phyloP scores from a whole-genome alignment of 2,888 invertebrate species.

The Mythimna ferrago region DNA sequence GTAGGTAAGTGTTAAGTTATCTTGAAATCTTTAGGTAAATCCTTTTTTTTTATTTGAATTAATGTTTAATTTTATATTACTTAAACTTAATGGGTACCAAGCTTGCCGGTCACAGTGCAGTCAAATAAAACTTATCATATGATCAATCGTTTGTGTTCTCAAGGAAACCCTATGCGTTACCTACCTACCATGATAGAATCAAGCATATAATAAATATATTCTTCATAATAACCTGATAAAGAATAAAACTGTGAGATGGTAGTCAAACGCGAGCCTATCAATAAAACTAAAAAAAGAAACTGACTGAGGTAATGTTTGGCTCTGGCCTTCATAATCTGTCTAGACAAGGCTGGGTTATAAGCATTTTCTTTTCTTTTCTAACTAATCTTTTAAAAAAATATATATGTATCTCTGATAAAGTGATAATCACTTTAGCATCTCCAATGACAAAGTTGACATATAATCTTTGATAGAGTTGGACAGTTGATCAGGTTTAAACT shows the following conservation, averaged over 20 bases:
- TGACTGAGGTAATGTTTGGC: background rate
- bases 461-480: background rate
- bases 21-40: too few species aligned
- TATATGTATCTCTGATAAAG: too few species aligned
- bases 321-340: background rate
- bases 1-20: too few species aligned
- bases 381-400: too few species aligned
- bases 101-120: background rate
- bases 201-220: background rate
- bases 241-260: background rate
- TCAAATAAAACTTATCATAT: background rate
- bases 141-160: background rate
- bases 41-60: too few species aligned
- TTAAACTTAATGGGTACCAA: too few species aligned
- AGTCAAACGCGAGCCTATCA: too few species aligned
- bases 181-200: background rate
- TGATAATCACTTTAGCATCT: background rate
- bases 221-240: background rate
- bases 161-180: background rate
- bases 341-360: background rate
- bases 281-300: too few species aligned
- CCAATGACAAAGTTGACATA: background rate
- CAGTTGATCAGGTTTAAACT: background rate
- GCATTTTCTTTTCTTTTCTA: too few species aligned
- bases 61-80: too few species aligned